Evolutionary conservation across 2,888 invertebrate genomes (phyloP), one percentile per base, ranked within the genome.

Genomic region (Brachypalpus laphriformis): DNA sequence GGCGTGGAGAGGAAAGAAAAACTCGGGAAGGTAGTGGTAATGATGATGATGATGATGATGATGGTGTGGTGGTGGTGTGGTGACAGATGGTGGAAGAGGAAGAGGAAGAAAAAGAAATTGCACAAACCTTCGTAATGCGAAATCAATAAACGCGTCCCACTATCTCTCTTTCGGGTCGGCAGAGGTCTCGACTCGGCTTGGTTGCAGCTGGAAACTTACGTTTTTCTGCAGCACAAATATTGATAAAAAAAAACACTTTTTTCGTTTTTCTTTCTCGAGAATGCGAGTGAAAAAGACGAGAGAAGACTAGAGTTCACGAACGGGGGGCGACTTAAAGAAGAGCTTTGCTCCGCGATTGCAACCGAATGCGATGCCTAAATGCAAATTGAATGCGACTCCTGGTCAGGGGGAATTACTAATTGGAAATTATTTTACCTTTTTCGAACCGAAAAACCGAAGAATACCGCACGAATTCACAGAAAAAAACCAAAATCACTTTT

Each of bases 61-160:
- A 56, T 16, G 22, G 20, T 66, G 16, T 61, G 83, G 47, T 47
- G 61, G 59, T 56, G 25, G 59, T 49, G 22, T 47, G 65, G 74
- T 80, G 80, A 80, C 74, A 75, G 80, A 83, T 65, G 63, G 72
- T 42, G 68, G 28, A 42, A 37, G 57, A 20, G 14, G n/a, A 34
- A 18, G 28, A 45, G 49, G 61, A 14, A 65, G 20, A 49, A 51
- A 18, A 57, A 59, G 47, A 66, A 51, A 83, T 80, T 83, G 83
- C 80, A 83, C 83, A 70, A 83, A 83, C 83, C 83, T 83, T n/a
- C n/a, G n/a, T 80, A 83, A 83, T 83, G 83, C 74, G 40, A 80
- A 80, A 83, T 83, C 83, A 83, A 83, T 83, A 83, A 75, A 75
- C 63, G 74, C 56, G 51, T 65, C 37, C 76, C 45, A 63, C 72